phyloP scores from a whole-genome alignment of 2,888 invertebrate genomes.

The Leptothorax acervorum region DNA sequence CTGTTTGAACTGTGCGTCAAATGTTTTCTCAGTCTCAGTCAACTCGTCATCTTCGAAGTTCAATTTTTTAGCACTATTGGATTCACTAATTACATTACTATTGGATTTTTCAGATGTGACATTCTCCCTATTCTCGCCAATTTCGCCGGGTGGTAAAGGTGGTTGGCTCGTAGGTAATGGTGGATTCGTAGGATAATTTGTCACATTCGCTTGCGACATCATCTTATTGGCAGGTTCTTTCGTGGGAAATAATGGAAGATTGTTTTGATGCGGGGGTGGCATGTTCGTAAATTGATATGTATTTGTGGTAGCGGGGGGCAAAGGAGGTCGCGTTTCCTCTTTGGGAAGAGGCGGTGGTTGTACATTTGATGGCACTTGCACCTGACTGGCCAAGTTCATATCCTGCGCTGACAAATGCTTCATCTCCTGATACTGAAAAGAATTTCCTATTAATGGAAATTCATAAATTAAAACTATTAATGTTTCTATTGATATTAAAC shows the following conservation, averaged over 20 bases:
- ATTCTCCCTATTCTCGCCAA: conserved; percentile 65
- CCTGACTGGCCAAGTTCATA: conserved; percentile 75
- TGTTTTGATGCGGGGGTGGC: conserved; percentile 83
- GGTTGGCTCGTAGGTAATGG: conserved; percentile 82
- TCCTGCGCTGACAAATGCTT: conserved; percentile 82
- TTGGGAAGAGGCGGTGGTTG: conserved; percentile 83
- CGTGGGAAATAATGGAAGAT: conserved; percentile 81
- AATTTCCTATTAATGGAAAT: conserved; percentile 1
- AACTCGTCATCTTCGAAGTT: conserved; percentile 83
- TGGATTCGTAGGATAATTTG: conserved; percentile 77
- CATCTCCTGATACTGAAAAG: conserved; percentile 87
- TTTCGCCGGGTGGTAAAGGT: conserved; percentile 76
- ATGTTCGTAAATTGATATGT: conserved; percentile 81
- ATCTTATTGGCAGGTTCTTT: conserved; percentile 72
- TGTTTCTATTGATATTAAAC: not conserved
- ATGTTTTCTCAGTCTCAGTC: conserved; percentile 92
- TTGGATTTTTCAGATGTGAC: conserved; percentile 15
- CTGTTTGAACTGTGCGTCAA: conserved; percentile 95
- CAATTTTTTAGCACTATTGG: conserved; percentile 81
- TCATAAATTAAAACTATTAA: not conserved
- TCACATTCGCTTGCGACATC: conserved; percentile 70
- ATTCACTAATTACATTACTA: conserved; percentile 68
- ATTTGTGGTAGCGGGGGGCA: conserved; percentile 85
- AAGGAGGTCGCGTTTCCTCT: conserved; percentile 86
- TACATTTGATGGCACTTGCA: conserved; percentile 81